Evolutionary conservation across 2,113 vertebrate species (phyloP).

Genomic region (Bos javanicus): DNA sequence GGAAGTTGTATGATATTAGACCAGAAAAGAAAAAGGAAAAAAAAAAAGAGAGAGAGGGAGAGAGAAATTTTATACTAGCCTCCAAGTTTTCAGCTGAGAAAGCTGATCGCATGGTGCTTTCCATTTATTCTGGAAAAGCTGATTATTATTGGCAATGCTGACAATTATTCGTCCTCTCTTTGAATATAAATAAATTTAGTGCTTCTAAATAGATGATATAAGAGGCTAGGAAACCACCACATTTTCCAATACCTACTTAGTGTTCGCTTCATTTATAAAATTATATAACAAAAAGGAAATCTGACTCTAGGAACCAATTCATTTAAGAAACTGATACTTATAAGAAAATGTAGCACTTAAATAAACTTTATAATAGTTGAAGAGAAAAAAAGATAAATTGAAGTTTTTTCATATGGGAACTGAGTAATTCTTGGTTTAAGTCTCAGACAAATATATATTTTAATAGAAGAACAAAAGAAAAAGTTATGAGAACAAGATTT

Average conservation of each 20-base stretch:
- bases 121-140: background rate
- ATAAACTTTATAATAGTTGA: background rate
- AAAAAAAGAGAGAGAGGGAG: background rate
- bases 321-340: background rate
- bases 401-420: background rate
- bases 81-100: constrained; percentile 22
- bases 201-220: background rate
- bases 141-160: background rate
- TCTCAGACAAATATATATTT: background rate
- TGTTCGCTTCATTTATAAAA: constrained; percentile 7
- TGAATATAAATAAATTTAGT: background rate
- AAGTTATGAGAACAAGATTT: background rate
- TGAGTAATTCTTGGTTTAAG: background rate
- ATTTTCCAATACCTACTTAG: background rate
- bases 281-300: background rate
- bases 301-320: constrained; percentile 5
- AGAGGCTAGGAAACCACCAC: background rate
- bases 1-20: background rate
- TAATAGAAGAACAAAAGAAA: background rate
- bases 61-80: background rate
- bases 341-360: background rate
- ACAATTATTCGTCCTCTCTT: background rate
- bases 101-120: background rate
- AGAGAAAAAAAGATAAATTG: background rate
- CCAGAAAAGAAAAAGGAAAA: background rate